phyloP scores from a whole-genome alignment of 2,888 invertebrate genomes.

The Linhomoeus sp. region DNA sequence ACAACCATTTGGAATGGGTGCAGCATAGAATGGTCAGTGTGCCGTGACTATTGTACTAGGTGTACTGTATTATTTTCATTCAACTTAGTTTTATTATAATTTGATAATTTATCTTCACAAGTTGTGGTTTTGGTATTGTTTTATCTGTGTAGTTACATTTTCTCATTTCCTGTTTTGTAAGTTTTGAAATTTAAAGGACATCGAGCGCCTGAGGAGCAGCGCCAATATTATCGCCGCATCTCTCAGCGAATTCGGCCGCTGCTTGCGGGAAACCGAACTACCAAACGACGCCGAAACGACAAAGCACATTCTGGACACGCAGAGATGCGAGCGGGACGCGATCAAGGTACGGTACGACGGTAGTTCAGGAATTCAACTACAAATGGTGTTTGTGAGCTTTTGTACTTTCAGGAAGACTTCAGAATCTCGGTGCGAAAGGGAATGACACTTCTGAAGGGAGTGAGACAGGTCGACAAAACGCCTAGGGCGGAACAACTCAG shows the following conservation, averaged over 20 bases:
- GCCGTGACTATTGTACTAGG: too few relatives aligned
- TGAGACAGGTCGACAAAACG: constrained; percentile 28
- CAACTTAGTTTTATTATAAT: too few relatives aligned
- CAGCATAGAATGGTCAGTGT: constrained; percentile 82
- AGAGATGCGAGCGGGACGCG: constrained; percentile 37
- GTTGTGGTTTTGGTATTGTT: too few relatives aligned
- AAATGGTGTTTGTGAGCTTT: too few relatives aligned
- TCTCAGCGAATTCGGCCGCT: constrained; percentile 64
- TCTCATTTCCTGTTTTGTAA: too few relatives aligned
- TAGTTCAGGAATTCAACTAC: not conserved
- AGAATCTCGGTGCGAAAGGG: constrained; percentile 68
- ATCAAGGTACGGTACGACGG: constrained; percentile 16
- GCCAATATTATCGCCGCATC: constrained; percentile 71
- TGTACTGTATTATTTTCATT: too few relatives aligned
- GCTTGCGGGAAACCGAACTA: constrained; percentile 58
- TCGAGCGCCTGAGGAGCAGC: constrained; percentile 78
- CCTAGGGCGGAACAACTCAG: constrained; percentile 16
- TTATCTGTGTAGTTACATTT: too few relatives aligned
- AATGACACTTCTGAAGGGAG: constrained; percentile 51
- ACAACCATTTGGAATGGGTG: constrained; percentile 87
- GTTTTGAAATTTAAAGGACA: too few relatives aligned
- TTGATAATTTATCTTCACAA: too few relatives aligned
- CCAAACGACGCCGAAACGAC: constrained; percentile 82
- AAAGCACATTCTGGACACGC: constrained; percentile 60
- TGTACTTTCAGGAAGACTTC: constrained; percentile 56